Percentiles rank a stretch among this genome's conserved stretches.
Conservation (phyloP, 1,140 invertebrate genomes). For the Riptortus pedestris region DNA sequence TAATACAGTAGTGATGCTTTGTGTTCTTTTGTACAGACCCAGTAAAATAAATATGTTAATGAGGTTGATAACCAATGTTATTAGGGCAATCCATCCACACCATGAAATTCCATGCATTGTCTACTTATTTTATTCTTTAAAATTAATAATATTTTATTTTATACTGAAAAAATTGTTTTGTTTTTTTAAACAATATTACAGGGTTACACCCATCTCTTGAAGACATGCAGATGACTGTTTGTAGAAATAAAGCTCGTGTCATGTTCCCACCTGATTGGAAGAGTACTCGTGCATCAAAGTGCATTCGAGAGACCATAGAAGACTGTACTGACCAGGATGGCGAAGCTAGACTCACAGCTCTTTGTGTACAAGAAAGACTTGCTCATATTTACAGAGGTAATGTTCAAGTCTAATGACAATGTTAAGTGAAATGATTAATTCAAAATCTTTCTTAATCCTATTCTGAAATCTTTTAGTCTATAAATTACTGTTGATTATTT, state of each 20-base stretch:
- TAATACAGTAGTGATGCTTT: too few relatives aligned
- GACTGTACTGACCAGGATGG: conserved; percentile 93
- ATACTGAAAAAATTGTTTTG: too few relatives aligned
- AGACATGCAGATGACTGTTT: conserved; percentile 69
- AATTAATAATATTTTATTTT: too few relatives aligned
- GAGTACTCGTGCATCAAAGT: conserved; percentile 53
- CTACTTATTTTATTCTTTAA: too few relatives aligned
- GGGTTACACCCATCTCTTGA: conserved; percentile 61
- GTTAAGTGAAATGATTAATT: neutral
- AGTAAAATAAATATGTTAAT: too few relatives aligned
- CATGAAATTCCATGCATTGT: too few relatives aligned
- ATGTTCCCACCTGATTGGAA: conserved; percentile 52
- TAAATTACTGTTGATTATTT: neutral
- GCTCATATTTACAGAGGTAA: conserved; percentile 43
- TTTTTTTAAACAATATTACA: conserved; percentile 32
- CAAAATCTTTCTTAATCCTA: neutral
- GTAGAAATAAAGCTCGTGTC: conserved; percentile 74
- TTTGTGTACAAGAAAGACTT: conserved; percentile 80
- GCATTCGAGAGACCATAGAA: conserved; percentile 78
- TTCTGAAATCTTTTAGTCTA: neutral
- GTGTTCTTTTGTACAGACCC: too few relatives aligned
- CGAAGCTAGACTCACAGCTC: conserved; percentile 77
- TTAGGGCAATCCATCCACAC: too few relatives aligned
- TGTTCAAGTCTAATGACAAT: too few relatives aligned
- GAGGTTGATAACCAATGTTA: too few relatives aligned